Evolutionary conservation across 2,888 invertebrate genomes (phyloP), one percentile per base, ranked within the genome.

Genomic region (Cataglyphis rosenhaueri): DNA sequence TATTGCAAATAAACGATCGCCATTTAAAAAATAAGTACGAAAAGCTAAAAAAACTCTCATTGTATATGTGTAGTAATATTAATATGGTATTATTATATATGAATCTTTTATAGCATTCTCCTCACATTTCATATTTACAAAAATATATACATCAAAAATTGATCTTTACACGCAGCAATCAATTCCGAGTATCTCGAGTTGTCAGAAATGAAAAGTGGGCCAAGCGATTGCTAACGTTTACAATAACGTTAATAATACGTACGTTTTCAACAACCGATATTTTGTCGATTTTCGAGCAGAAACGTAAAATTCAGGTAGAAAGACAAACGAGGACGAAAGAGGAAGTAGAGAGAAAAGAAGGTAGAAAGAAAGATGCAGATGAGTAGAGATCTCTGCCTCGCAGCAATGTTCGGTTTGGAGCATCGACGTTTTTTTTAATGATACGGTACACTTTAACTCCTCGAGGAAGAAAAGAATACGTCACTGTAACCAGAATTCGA

Each of bases 401-500:
- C 83, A 85, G 85, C 86, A 82, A 75, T 84, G 83, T 64, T 87
- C 82, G 84, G 81, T 85, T 87, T 82, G 59, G 64, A 85, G 82
- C 73, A 61, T 86, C 84, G 55, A 29, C 83, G 87, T 85, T 52
- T 52, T 52, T 52, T 52, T 52, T 92, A 92, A 92, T 92, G 83
- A 92, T 90, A 92, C 88, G 87, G 89, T 88, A 75, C 81, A 71
- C 71, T 79, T 71, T 83, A 87, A 86, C 86, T 92, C 91, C 87
- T 87, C 89, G 88, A 91, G 91, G 92, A 91, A 89, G 85, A 78
- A 85, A 86, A 86, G 88, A 82, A 89, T 84, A 87, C 92, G 93
- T 92, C 92, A 90, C 88, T 87, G 88, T 91, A 92, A 90, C 88
- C 88, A 86, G 91, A 91, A 92, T 91, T 83, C 90, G 81, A 88